Evolutionary conservation across 2,797 vertebrate species (phyloP), one percentile per base, ranked within the genome.

Genomic region (Pyrocephalus nanus): DNA sequence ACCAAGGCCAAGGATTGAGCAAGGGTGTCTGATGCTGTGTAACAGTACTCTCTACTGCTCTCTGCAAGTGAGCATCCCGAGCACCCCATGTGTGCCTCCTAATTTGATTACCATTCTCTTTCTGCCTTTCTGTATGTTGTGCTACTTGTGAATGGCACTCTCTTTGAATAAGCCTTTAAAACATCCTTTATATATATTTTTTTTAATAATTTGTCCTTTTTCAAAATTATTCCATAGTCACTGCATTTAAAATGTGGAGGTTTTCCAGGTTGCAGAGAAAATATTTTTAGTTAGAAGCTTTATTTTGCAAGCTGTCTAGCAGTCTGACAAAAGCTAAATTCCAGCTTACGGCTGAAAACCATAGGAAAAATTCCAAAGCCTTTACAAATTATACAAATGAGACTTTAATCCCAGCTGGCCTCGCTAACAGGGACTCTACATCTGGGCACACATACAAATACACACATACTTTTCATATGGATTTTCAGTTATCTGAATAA

Each of bases 371-470:
- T 83, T 87, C 82, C 84, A 95, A 96, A 97, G 93, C 69, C 89
- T 89, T 90, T 85, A 78, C 40, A 93, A 94, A 89, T 88, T 96
- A 96, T 94, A 96, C 88, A 94, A 91, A 83, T 92, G 81, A 96
- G 87, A 94, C 88, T 93, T 96, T 89, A 96, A 93, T 96, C 95
- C 95, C 91, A 94, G 83, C 86, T 88, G 93, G 81, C 91, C 90
- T 89, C 29, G 21, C 64, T 93, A 69, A 71, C 40, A 4, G 71
- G 54, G 43, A 36, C 43, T 86, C 90, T 69, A 65, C 91, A 93
- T 92, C 81, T 80, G 88, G 92, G 73, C 79, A 91, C 11, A 71
- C 82, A 70, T 18, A 90, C n/a, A 76, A 62, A 83, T 69, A n/a
- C n/a, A n/a, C n/a, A n/a, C n/a, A 34, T 50, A 58, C 58, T 93